Evolutionary conservation across 1,140 invertebrate genomes (phyloP), one percentile per base, ranked within the genome.

Genomic region (Asbolus verrucosus): DNA sequence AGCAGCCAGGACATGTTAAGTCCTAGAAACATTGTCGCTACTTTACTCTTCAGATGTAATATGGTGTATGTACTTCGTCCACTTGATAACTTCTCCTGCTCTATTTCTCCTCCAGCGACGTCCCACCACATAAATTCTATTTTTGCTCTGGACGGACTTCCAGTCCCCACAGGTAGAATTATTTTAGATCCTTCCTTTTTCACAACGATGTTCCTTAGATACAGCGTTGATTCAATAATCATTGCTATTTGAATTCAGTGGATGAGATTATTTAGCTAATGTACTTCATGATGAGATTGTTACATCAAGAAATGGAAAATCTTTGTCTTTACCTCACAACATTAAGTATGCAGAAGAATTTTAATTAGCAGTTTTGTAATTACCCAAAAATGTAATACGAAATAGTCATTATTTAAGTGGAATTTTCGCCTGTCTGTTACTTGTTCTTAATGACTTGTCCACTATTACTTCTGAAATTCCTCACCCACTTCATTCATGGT

Each of bases 1-100:
- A 66, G 67, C 69, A 71, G 70, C 71, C 70, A 73, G 73, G 76
- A 78, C 76, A 78, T 77, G 76, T 75, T 76, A 74, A 74, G 73
- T 77, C 76, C 72, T 72, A 70, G 43, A 72, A 75, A 75, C 74
- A 71, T 74, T 72, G 72, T 77, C 46, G 24, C 46, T 54, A 54
- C 46, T 54, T 54, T 54, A 54, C 46, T 54, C 46, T 54, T 54
- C 46, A 30, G 46, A 54, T 54, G 46, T 54, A 54, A 54, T 54
- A 54, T 54, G 46, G 46, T 54, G 46, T 54, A 54, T 54, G 46
- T 54, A 54, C 19, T 54, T 54, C 46, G 46, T 54, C 46, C 46
- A 54, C 46, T 54, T 54, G 46, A 54, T 54, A 54, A 54, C 46
- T 54, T 54, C 46, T 36, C 33, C 33, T 54, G 46, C 46, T 54